Conservation (phyloP, 2,797 vertebrate species). For the Sparidentex hasta region DNA sequence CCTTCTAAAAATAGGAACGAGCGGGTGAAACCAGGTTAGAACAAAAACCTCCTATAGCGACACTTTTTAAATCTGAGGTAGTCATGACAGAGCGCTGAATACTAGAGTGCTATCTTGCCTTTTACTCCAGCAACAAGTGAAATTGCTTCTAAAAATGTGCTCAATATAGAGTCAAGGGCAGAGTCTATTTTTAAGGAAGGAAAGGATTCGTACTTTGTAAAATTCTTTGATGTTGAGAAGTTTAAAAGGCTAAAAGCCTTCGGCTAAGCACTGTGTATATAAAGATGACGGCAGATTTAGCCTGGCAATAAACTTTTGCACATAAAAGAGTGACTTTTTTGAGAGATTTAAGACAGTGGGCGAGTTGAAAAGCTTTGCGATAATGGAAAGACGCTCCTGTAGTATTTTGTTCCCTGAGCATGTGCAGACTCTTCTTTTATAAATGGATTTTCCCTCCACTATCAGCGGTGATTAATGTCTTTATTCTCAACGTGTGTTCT, state of each 20-base stretch:
- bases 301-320: slow-evolving; percentile 36
- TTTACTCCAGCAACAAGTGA: slow-evolving; percentile 73
- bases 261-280: slow-evolving; percentile 47
- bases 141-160: slow-evolving; percentile 72
- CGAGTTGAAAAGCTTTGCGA: slow-evolving; percentile 9
- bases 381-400: slow-evolving; percentile 6
- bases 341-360: slow-evolving; percentile 9
- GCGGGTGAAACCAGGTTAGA: slow-evolving; percentile 20
- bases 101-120: slow-evolving; percentile 50
- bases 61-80: slow-evolving; percentile 44
- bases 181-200: slow-evolving; percentile 69
- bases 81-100: slow-evolving; percentile 39
- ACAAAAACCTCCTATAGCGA: slow-evolving; percentile 21
- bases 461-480: slow-evolving; percentile 50
- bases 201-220: slow-evolving; percentile 54
- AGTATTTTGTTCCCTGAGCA: slow-evolving; percentile 15
- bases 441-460: slow-evolving; percentile 35
- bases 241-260: slow-evolving; percentile 74
- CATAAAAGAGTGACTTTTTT: slow-evolving; percentile 23
- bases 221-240: slow-evolving; percentile 69
- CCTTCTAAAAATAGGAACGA: slow-evolving; percentile 32
- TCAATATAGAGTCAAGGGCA: slow-evolving; percentile 60
- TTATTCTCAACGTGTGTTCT: slow-evolving; percentile 33
- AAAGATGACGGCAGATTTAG: slow-evolving; percentile 61
- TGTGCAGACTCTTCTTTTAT: slow-evolving; percentile 27